phyloP scores from a whole-genome alignment of 2,888 invertebrate species.

The Ectobius pallidus region DNA sequence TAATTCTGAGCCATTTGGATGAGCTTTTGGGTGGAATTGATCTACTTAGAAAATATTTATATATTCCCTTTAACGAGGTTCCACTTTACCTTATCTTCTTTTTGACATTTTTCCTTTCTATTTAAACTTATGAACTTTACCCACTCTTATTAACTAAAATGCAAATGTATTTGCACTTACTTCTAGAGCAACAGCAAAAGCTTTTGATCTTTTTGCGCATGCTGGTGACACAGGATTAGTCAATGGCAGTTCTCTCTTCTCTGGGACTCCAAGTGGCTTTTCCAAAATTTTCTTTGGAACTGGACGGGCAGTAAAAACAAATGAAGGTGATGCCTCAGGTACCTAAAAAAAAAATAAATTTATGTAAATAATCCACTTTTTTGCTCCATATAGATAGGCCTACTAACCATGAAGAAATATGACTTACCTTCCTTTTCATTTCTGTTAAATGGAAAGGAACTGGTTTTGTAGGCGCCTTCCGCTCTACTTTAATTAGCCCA shows the following conservation, averaged over 20 bases:
- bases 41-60: no score
- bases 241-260: conserved; percentile 1
- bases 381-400: background rate
- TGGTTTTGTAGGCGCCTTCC: conserved; percentile 63
- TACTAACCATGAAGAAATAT: background rate
- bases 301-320: conserved; percentile 59
- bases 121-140: no score
- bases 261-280: conserved; percentile 50
- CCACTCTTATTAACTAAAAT: no score
- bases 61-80: no score
- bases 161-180: no score
- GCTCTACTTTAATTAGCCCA: conserved; percentile 53
- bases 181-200: background rate
- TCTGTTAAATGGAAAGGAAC: conserved; percentile 71
- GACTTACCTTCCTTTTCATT: conserved; percentile 56
- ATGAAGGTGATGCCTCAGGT: background rate
- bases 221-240: conserved; percentile 27
- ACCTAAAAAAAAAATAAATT: background rate
- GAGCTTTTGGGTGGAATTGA: no score
- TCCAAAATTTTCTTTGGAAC: conserved; percentile 63
- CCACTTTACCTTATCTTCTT: no score
- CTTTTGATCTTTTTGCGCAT: background rate
- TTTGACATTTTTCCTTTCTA: no score
- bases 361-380: background rate
- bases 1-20: no score